These are phyloP conservation scores for Lordiphosa fenestrarum DNA, from an alignment of 2,888 invertebrate species.

Conservation along the genomic window DNA sequence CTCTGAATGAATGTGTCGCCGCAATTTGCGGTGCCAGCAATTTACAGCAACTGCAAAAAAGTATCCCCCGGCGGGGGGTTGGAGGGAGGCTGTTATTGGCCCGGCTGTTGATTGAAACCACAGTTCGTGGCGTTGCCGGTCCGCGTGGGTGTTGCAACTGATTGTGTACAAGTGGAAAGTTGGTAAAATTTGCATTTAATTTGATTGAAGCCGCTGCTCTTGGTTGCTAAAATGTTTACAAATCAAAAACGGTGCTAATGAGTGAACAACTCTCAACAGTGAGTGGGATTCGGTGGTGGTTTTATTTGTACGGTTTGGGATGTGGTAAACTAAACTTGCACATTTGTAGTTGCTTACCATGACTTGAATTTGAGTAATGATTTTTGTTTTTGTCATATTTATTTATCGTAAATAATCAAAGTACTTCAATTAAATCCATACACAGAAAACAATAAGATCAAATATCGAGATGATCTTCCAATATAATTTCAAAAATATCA, in stretches of 20 bases:
- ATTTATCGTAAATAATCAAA: too few species aligned
- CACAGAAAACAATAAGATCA: too few species aligned
- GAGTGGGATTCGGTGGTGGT: neutral
- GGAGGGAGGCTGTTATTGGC: conserved; percentile 17
- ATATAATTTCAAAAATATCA: too few species aligned
- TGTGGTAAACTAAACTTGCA: neutral
- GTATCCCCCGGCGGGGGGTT: conserved; percentile 5
- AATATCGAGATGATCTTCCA: too few species aligned
- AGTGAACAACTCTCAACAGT: conserved; percentile 19
- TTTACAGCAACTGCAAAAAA: conserved; percentile 22
- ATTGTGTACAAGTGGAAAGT: conserved; percentile 38
- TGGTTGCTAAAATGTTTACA: conserved; percentile 26
- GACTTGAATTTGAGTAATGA: too few species aligned
- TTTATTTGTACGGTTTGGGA: neutral
- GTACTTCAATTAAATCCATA: too few species aligned
- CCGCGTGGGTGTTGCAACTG: conserved; percentile 36
- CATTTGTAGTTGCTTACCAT: too few species aligned
- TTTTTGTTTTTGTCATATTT: too few species aligned
- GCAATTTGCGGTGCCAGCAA: conserved; percentile 36
- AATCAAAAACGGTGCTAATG: conserved; percentile 46
- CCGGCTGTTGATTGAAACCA: conserved; percentile 32
- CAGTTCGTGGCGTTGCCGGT: conserved; percentile 18
- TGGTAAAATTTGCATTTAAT: conserved; percentile 57
- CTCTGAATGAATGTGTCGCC: conserved; percentile 26
- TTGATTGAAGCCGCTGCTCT: conserved; percentile 53